Conservation (phyloP, 2,113 vertebrate genomes). For the Oreocharis arfaki region DNA sequence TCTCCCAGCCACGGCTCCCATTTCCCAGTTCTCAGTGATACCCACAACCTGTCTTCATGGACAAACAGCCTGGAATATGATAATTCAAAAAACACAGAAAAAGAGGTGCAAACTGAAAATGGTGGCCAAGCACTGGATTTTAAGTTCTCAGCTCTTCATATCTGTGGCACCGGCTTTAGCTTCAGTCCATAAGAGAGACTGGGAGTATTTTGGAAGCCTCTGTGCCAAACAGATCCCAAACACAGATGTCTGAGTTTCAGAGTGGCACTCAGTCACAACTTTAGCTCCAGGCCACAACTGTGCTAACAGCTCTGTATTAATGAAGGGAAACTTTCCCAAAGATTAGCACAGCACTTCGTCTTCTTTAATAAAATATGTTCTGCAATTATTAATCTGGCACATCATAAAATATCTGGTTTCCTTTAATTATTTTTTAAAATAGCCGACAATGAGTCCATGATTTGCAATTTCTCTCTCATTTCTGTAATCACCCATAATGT, state of each 20-base stretch:
- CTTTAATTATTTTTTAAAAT: neutral
- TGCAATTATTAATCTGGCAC: neutral
- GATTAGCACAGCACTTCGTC: neutral
- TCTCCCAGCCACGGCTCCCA: neutral
- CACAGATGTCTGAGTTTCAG: neutral
- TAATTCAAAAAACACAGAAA: neutral
- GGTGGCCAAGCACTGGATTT: neutral
- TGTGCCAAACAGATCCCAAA: neutral
- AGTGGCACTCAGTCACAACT: neutral
- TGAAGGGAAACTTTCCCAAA: neutral
- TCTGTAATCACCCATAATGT: neutral
- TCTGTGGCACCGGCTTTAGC: neutral
- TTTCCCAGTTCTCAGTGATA: neutral
- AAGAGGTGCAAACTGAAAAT: neutral
- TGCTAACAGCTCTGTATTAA: neutral
- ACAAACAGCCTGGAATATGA: neutral
- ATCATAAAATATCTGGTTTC: neutral
- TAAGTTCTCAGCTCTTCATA: neutral
- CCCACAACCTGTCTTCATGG: neutral
- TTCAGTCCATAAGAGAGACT: neutral
- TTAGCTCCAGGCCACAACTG: neutral
- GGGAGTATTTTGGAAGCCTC: neutral
- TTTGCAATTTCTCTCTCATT: neutral
- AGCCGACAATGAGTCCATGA: fast-evolving
- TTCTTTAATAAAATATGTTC: neutral